Conservation (phyloP, 2,888 invertebrate genomes). For the Agrochola circellaris region DNA sequence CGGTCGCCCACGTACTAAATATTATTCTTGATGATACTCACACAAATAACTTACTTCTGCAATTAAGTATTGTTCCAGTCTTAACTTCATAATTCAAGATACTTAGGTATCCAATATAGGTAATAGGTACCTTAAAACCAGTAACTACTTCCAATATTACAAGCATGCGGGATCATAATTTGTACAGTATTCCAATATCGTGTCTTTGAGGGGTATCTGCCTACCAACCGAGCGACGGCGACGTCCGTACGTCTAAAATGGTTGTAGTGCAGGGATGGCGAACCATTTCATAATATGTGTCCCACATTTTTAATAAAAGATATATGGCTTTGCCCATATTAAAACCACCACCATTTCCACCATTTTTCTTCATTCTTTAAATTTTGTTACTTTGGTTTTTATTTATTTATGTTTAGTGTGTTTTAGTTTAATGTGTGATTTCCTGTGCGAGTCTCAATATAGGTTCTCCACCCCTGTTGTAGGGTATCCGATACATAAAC, state of each 20-base stretch:
- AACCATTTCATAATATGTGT: slow-evolving; percentile 5
- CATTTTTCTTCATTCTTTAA: too few relatives aligned
- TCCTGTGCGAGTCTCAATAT: background rate
- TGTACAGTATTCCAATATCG: slow-evolving; percentile 54
- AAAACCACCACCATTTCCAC: too few relatives aligned
- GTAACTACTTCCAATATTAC: slow-evolving; percentile 40
- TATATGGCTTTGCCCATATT: too few relatives aligned
- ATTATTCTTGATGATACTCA: background rate
- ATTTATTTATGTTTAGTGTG: too few relatives aligned
- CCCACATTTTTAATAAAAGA: background rate
- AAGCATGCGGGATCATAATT: slow-evolving; percentile 39
- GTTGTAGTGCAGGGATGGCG: slow-evolving; percentile 11
- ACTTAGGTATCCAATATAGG: slow-evolving; percentile 3
- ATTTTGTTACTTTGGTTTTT: too few relatives aligned
- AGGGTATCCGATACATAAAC: slow-evolving; percentile 47
- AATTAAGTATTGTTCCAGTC: background rate
- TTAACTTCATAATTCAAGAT: background rate
- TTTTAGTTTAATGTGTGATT: too few relatives aligned
- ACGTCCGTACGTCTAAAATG: slow-evolving; percentile 35
- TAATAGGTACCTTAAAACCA: background rate
- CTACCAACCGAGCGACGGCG: background rate
- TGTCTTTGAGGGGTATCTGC: slow-evolving; percentile 49
- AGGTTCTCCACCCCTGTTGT: slow-evolving; percentile 1
- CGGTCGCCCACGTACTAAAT: too few relatives aligned
- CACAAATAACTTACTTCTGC: background rate